Percentiles rank a stretch among this genome's conserved stretches.
phyloP scores from a whole-genome alignment of 2,797 vertebrate species.

The Rhincodon typus region DNA sequence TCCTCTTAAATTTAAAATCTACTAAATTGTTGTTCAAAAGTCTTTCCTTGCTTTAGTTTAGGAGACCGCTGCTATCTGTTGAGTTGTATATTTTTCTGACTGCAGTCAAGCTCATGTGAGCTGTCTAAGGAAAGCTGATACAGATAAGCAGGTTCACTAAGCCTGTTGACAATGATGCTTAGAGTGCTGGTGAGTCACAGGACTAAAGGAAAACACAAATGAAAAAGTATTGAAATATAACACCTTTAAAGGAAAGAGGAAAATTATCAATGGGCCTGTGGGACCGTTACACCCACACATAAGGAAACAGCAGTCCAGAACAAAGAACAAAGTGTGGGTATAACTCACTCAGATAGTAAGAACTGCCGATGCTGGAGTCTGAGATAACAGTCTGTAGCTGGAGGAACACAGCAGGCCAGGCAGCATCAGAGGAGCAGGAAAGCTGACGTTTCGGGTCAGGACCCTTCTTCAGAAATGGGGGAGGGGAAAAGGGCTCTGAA shows the following conservation, averaged over 20 bases:
- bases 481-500: too few species aligned
- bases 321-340: too few species aligned
- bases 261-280: conserved; percentile 2
- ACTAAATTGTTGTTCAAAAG: neutral
- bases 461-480: too few species aligned
- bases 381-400: too few species aligned
- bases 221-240: neutral
- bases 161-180: conserved; percentile 10
- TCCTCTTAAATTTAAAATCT: neutral
- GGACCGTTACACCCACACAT: neutral
- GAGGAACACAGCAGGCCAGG: too few species aligned
- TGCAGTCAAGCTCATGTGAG: neutral
- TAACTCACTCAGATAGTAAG: too few species aligned
- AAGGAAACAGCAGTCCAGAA: neutral
- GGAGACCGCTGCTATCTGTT: too few species aligned
- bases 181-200: neutral
- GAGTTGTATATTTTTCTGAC: too few species aligned
- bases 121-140: neutral
- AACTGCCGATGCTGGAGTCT: too few species aligned
- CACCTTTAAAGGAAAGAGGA: neutral
- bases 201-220: neutral
- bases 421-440: too few species aligned
- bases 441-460: too few species aligned
- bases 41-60: conserved; percentile 9
- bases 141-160: conserved; percentile 14